A percentile compares a stretch with the other conserved stretches of the same genome.
These are phyloP conservation scores for Drosophila antonietae DNA, from an alignment of 2,888 invertebrate genomes.

Conservation along the genomic window DNA sequence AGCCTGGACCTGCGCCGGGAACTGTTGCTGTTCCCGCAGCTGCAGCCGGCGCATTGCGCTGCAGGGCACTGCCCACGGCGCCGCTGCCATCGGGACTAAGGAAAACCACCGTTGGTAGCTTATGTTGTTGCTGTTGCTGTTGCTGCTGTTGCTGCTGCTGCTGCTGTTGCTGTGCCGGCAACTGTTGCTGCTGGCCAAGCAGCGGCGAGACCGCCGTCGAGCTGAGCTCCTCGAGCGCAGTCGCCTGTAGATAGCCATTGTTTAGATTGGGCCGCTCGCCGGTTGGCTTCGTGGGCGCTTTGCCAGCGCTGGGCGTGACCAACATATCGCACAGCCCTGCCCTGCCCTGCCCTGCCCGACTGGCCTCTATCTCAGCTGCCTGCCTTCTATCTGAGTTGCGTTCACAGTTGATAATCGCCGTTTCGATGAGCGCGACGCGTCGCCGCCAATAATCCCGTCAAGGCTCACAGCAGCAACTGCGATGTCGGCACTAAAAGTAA, in stretches of 20 bases:
- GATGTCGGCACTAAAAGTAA: constrained; percentile 47
- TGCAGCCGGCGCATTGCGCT: constrained; percentile 52
- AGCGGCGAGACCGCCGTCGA: constrained; percentile 73
- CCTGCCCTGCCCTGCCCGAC: constrained; percentile 15
- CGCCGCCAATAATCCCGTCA: constrained; percentile 13
- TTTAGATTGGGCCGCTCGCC: constrained; percentile 74
- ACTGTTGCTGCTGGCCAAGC: constrained; percentile 53
- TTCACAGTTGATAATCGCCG: background rate
- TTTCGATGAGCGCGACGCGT: constrained; percentile 11
- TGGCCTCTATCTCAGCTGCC: constrained; percentile 9
- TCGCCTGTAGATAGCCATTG: constrained; percentile 83
- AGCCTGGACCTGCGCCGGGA: no score
- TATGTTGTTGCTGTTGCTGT: constrained; percentile 49
- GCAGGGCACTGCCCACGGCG: constrained; percentile 64
- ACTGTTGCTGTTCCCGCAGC: constrained; percentile 2
- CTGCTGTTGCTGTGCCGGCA: background rate
- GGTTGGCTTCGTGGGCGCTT: constrained; percentile 44
- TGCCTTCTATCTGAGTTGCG: background rate
- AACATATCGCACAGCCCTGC: constrained; percentile 51
- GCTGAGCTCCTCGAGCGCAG: constrained; percentile 58
- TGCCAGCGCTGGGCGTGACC: constrained; percentile 52
- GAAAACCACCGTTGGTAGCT: constrained; percentile 83
- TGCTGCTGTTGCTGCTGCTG: constrained; percentile 31
- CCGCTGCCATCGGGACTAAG: constrained; percentile 71
- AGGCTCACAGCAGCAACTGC: constrained; percentile 29